Base-by-base conservation (phyloP, 2,888 invertebrate genomes). In the Lordiphosa fenestrarum region DNA sequence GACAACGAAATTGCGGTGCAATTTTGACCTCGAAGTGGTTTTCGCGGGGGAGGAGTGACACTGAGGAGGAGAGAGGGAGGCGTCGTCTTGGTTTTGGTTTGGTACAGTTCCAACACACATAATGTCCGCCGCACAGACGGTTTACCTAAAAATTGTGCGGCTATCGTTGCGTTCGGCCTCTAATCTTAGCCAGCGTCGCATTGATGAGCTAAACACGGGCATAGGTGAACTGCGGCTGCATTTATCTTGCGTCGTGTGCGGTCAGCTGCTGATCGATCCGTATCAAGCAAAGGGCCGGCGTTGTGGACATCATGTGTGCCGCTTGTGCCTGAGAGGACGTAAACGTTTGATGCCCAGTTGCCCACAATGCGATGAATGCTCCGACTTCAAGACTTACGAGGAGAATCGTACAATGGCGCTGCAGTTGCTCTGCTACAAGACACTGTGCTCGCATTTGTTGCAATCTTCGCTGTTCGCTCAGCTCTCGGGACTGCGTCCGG, bases 261-360 rank as follows among this genome's bases (percentile, higher is more conserved):
- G 94, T 64, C 94, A 94, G 87, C 91, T 97, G 71, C 90, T 97
- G 55, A 93, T 93, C 72, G 94, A 95, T 86, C 97, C 97, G 5
- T 94, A 93, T 86, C 94, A 95, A 35, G 95, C 96, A 12, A 92
- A 92, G 15, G 93, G 93, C 76, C 93, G 93, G 3, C 93, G 93
- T 67, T 97, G 97, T 90, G 95, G 95, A 88, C 97, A 98, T 90
- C 95, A 96, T 90, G 95, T 97, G 37, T 97, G 97, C 89, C 93
- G 93, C 75, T 91, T 92, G 51, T 97, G 97, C 88, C 92, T 94
- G 85, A 95, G 96, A 44, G 95, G 95, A 3, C 93, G 94, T 73
- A 96, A 96, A 90, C 94, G 94, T 87, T 91, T 97, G 47, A 95
- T 95, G 86, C 96, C 96, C 0, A 92, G 94, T 0, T 97, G 97